Evolutionary conservation across 2,888 invertebrate genomes (phyloP).

Genomic region (Octodonta nipae): DNA sequence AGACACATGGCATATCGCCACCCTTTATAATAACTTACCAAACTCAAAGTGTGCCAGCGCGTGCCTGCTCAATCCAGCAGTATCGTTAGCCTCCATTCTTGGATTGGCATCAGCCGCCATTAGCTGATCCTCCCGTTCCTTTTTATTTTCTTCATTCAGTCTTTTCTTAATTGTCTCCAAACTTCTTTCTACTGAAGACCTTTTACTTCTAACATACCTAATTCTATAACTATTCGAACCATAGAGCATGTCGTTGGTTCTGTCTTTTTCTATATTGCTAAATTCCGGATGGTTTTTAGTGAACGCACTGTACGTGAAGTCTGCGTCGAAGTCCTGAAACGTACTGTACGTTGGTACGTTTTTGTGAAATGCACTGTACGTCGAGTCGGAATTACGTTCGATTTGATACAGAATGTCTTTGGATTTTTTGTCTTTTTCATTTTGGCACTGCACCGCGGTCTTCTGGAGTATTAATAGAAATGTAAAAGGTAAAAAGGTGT

Average conservation of each 20-base stretch:
- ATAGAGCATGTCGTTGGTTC: constrained; percentile 15
- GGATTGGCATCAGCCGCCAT: constrained; percentile 25
- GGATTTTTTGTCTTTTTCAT: constrained; percentile 11
- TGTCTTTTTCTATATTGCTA: constrained; percentile 21
- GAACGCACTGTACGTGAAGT: constrained; percentile 9
- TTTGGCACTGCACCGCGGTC: constrained; percentile 13
- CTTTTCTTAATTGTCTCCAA: constrained; percentile 18
- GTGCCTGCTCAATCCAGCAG: constrained; percentile 10
- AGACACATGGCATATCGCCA: neutral
- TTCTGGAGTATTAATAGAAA: constrained; percentile 17
- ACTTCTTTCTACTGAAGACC: constrained; percentile 19
- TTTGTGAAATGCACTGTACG: too few relatives aligned
- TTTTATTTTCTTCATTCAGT: constrained; percentile 16
- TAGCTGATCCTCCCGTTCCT: constrained; percentile 23
- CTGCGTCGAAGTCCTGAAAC: too few relatives aligned
- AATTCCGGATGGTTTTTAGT: constrained; percentile 18
- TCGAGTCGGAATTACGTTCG: too few relatives aligned
- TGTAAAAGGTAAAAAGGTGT: constrained; percentile 16
- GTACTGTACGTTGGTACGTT: too few relatives aligned
- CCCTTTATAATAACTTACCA: constrained; percentile 5
- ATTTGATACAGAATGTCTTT: too few relatives aligned
- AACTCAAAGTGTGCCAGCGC: constrained; percentile 8
- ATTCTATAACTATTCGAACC: constrained; percentile 9
- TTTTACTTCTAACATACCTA: constrained; percentile 18
- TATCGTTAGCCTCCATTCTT: constrained; percentile 24